phyloP scores from a whole-genome alignment of 2,113 vertebrate genomes.

The Syngnathus scovelli region DNA sequence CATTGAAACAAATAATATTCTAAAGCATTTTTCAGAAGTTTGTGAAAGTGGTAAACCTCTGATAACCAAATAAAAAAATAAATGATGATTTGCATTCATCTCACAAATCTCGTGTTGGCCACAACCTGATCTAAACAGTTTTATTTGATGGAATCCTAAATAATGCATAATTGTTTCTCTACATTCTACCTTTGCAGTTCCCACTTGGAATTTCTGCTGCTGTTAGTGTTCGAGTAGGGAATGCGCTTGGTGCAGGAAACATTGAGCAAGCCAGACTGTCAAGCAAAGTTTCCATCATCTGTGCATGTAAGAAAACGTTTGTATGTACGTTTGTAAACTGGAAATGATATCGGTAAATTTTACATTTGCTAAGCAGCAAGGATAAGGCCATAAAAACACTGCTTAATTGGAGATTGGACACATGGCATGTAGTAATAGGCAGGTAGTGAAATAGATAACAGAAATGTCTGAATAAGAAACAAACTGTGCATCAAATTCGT shows the following conservation, averaged over 20 bases:
- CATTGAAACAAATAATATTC: no score
- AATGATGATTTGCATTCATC: no score
- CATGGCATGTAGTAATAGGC: neutral
- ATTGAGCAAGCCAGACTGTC: slow-evolving; percentile 74
- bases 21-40: no score
- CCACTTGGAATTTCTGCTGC: slow-evolving; percentile 81
- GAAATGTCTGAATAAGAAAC: no score
- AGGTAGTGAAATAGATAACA: neutral
- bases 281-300: slow-evolving; percentile 67
- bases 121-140: neutral
- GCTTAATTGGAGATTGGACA: neutral
- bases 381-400: neutral
- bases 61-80: no score
- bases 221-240: slow-evolving; percentile 80
- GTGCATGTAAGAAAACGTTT: slow-evolving; percentile 64
- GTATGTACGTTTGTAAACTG: neutral
- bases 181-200: slow-evolving; percentile 58
- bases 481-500: no score
- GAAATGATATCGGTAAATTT: neutral
- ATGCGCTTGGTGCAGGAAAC: slow-evolving; percentile 79
- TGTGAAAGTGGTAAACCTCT: no score
- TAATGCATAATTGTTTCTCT: neutral
- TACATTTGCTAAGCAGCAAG: neutral
- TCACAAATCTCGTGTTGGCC: neutral
- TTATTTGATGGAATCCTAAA: neutral